Evolutionary conservation across 1,140 invertebrate genomes (phyloP), one percentile per base, ranked within the genome.

Genomic region (Anadara kagoshimensis): DNA sequence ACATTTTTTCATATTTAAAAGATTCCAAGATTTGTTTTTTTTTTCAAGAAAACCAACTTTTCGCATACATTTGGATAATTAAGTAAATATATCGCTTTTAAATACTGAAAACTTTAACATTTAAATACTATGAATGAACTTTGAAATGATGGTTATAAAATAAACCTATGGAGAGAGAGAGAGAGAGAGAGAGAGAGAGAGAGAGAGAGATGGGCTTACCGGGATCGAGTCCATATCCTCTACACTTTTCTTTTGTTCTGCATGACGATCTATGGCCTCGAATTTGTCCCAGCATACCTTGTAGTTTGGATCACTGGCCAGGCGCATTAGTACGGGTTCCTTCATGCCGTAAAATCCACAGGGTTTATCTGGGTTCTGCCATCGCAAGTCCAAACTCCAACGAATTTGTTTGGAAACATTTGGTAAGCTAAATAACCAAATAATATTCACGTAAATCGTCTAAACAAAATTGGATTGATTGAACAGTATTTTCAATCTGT

Each of bases 361-460:
- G 12, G 84, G 75, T 16, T 80, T 47, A n/a, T 68, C 49, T 14
- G 86, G 78, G 5, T 73, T 78, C 71, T 88, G 87, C 86, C 86
- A 88, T 14, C 87, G 80, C 4, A 88, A 78, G 61, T 88, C 87
- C 8, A 88, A 65, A 64, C 82, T 85, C 87, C 87, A 88, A 16
- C 87, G 82, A 49, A 88, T 80, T n/a, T 81, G 73, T 24, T 84
- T 74, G 7, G 87, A 86, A 11, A 76, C 54, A 73, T 87, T 87
- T 29, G 82, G 79, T 26, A 88, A 69, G 65, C 86, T 88, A 58
- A n/a, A n/a, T n/a, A n/a, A n/a, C n/a, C 18, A 69, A 57, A 51
- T 14, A 22, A 26, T n/a, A n/a, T n/a, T n/a, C n/a, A n/a, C n/a
- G n/a, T n/a, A n/a, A n/a, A n/a, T n/a, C 7, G 29, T 36, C 29